Evolutionary conservation across 2,888 invertebrate species (phyloP).

Genomic region (Vanessa cardui): DNA sequence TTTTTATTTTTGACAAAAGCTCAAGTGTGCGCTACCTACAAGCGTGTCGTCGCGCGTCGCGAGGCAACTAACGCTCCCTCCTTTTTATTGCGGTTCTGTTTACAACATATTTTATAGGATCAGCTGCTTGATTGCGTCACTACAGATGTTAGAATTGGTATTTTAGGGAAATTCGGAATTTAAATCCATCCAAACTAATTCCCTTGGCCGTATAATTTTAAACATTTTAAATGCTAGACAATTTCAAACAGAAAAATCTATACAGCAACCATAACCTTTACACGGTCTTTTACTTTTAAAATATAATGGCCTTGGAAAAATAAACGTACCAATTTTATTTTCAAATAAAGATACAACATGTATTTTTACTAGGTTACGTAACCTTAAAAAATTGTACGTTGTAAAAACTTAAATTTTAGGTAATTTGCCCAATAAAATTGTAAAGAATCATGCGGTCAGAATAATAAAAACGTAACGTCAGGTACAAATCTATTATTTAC

Average conservation of each 20-base stretch:
- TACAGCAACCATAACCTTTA: slow-evolving; percentile 19
- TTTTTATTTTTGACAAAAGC: slow-evolving; percentile 10
- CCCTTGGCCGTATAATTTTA: slow-evolving; percentile 31
- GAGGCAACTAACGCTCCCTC: slow-evolving; percentile 46
- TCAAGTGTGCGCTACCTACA: slow-evolving; percentile 44
- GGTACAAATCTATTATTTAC: slow-evolving; percentile 65
- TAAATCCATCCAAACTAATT: slow-evolving; percentile 38
- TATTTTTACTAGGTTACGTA: slow-evolving; percentile 13
- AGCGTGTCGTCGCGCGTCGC: slow-evolving; percentile 33
- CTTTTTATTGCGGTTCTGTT: slow-evolving; percentile 65
- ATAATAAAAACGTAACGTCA: slow-evolving; percentile 48
- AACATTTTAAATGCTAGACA: slow-evolving; percentile 29
- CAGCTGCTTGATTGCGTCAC: slow-evolving; percentile 74
- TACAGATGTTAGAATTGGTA: slow-evolving; percentile 54
- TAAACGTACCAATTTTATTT: background rate
- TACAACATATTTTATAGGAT: slow-evolving; percentile 68
- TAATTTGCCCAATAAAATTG: slow-evolving; percentile 44
- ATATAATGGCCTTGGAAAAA: background rate
- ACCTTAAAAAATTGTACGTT: slow-evolving; percentile 22
- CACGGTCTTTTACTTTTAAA: slow-evolving; percentile 9
- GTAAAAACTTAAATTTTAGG: slow-evolving; percentile 23
- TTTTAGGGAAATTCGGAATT: slow-evolving; percentile 48
- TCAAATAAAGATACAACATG: slow-evolving; percentile 13
- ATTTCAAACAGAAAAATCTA: slow-evolving; percentile 15
- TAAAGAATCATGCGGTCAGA: slow-evolving; percentile 39